Base-by-base conservation (phyloP, 2,797 vertebrate species). In the Acanthopagrus latus region DNA sequence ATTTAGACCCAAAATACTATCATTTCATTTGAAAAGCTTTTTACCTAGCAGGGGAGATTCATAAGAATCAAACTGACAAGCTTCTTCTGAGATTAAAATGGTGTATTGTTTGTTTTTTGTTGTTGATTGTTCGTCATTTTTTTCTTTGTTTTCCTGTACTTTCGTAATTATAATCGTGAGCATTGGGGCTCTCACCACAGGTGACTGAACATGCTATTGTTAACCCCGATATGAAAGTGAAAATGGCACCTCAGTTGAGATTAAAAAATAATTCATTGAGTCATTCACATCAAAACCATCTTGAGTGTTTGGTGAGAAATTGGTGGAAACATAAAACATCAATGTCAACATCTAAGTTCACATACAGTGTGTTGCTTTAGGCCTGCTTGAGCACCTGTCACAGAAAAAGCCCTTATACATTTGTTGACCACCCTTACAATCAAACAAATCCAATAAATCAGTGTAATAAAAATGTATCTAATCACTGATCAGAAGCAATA, bases 381-480 rank as follows among this genome's bases (percentile, higher is more conserved):
- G 8, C 17, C 33, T 27, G 41, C 17, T 56, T 23, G 8, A 25
- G 11, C 50, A 5, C 5, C 41, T 4, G 43, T 46, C 10, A 74
- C 4, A 11, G 25, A 54, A 65, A 64, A 65, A 64, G 33, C 54
- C 38, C 20, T 48, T 56, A 9, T 70, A 54, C 11, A 58, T 43
- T 41, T 74, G 64, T 67, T 64, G 43, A 68, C 13, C 46, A 4
- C 55, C n/a, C 9, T 14, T 21, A 48, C 47, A 63, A 63, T 56
- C 55, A 38, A n/a, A 79, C 71, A 21, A 69, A 59, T 80, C 18
- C 21, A 51, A 13, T 33, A 16, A 46, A 64, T 27, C 56, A 43
- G 56, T 62, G 48, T 54, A 55, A 67, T 58, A 44, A 73, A 33
- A 60, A 78, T 71, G 55, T 54, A 86, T 86, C 23, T 10, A 6